phyloP scores from a whole-genome alignment of 2,113 vertebrate species.

The Chionomys nivalis region DNA sequence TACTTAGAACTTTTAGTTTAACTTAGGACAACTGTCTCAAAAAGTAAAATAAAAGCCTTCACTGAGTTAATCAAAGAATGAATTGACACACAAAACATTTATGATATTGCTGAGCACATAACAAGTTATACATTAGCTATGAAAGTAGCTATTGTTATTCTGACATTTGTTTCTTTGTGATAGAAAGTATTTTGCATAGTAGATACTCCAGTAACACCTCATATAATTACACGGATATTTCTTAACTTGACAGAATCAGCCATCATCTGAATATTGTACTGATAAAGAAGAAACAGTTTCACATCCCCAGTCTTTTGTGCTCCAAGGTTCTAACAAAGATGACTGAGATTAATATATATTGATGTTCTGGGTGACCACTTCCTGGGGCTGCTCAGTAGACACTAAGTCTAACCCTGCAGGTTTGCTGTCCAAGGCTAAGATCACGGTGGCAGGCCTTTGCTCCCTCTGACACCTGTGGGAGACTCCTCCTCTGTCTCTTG shows the following conservation, averaged over 20 bases:
- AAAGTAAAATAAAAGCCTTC: background rate
- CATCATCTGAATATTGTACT: background rate
- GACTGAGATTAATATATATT: background rate
- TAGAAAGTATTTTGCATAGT: background rate
- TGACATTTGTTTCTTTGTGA: background rate
- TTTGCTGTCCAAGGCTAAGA: background rate
- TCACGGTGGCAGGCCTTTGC: background rate
- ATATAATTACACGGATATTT: background rate
- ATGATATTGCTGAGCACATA: background rate
- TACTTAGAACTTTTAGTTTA: background rate
- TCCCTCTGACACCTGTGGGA: background rate
- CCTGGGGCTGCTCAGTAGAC: no score
- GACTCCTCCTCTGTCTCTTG: no score
- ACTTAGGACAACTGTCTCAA: background rate
- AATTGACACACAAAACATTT: background rate
- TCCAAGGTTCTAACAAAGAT: background rate
- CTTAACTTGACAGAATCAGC: background rate
- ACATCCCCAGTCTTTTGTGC: accelerated
- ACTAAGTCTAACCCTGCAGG: background rate
- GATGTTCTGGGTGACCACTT: background rate
- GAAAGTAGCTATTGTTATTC: background rate
- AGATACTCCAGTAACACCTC: background rate
- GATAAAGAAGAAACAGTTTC: background rate
- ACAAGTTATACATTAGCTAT: background rate
- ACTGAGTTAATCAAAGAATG: background rate